A percentile compares a stretch with the other conserved stretches of the same genome.
phyloP scores from a whole-genome alignment of 2,797 vertebrate species.

The Periophthalmus magnuspinnatus region DNA sequence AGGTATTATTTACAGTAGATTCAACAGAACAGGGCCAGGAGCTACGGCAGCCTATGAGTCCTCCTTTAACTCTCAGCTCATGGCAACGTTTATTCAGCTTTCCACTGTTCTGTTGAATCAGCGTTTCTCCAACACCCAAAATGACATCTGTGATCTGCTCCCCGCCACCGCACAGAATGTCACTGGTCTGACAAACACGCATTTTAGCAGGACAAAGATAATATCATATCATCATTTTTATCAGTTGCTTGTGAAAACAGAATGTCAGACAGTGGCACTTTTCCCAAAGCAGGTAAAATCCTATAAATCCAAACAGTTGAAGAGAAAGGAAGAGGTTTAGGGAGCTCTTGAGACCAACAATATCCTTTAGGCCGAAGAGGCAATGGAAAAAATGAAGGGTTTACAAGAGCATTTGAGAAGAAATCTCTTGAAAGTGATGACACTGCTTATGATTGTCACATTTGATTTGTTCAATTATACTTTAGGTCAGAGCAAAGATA shows the following conservation, averaged over 20 bases:
- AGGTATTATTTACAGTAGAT: conserved; percentile 2
- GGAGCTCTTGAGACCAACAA: conserved; percentile 18
- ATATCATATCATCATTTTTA: conserved; percentile 38
- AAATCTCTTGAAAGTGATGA: conserved; percentile 10
- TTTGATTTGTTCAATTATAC: neutral
- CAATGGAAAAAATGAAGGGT: neutral
- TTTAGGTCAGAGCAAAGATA: conserved; percentile 2
- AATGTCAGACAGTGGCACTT: conserved; percentile 51
- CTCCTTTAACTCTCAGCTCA: conserved; percentile 13
- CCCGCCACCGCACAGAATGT: conserved; percentile 14
- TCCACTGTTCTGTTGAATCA: conserved; percentile 28
- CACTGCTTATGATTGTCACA: neutral
- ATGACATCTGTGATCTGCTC: conserved; percentile 21
- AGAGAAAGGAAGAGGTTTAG: conserved; percentile 24
- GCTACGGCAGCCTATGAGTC: conserved; percentile 15
- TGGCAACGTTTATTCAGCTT: conserved; percentile 21
- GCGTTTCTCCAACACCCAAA: conserved; percentile 37
- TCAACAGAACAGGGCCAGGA: conserved; percentile 2
- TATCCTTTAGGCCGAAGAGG: conserved; percentile 1
- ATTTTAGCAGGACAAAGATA: conserved; percentile 34
- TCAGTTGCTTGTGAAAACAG: conserved; percentile 39
- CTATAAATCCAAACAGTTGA: conserved; percentile 42
- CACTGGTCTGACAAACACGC: conserved; percentile 30
- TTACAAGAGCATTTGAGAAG: conserved; percentile 16
- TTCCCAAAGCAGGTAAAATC: conserved; percentile 32